Evolutionary conservation across 2,113 vertebrate species (phyloP).

Genomic region (Syngnathus floridae): DNA sequence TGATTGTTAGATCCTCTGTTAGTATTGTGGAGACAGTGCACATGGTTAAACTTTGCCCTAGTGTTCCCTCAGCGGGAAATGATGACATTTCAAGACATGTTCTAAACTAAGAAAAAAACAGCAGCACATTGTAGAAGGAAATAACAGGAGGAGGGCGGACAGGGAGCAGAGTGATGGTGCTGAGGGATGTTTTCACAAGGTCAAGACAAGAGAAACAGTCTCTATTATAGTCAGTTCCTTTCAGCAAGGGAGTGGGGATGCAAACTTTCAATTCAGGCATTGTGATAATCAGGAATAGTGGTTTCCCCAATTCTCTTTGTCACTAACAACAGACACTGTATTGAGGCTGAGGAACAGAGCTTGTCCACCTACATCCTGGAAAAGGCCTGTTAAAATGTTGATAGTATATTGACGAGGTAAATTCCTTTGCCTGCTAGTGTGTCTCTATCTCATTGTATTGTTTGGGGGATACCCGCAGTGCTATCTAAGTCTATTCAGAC

Average conservation of each 20-base stretch:
- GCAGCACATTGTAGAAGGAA: conserved; percentile 3
- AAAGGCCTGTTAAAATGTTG: conserved; percentile 14
- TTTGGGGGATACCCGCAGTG: conserved; percentile 5
- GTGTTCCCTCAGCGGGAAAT: conserved; percentile 19
- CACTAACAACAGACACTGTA: conserved; percentile 16
- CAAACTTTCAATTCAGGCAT: conserved; percentile 16
- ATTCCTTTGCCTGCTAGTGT: conserved; percentile 22
- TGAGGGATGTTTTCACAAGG: conserved; percentile 33
- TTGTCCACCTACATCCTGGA: conserved; percentile 22
- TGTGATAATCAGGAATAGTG: conserved; percentile 8
- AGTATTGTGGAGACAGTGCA: not conserved
- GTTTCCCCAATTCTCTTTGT: not conserved
- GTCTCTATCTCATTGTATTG: conserved; percentile 24
- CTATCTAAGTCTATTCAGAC: conserved; percentile 45
- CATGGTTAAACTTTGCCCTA: not conserved
- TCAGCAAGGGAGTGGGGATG: conserved; percentile 9
- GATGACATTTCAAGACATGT: conserved; percentile 64
- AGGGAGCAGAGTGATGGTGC: not conserved
- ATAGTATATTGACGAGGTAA: conserved; percentile 12
- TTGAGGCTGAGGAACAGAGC: conserved; percentile 17
- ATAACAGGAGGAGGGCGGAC: not conserved
- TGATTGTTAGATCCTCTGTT: not conserved
- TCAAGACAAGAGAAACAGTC: conserved; percentile 19
- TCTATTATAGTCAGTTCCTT: not conserved
- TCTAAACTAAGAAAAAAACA: conserved; percentile 24